A percentile compares a stretch with the other conserved stretches of the same genome.
Evolutionary conservation across 2,888 invertebrate genomes (phyloP).

Genomic region (Andrena marginata): DNA sequence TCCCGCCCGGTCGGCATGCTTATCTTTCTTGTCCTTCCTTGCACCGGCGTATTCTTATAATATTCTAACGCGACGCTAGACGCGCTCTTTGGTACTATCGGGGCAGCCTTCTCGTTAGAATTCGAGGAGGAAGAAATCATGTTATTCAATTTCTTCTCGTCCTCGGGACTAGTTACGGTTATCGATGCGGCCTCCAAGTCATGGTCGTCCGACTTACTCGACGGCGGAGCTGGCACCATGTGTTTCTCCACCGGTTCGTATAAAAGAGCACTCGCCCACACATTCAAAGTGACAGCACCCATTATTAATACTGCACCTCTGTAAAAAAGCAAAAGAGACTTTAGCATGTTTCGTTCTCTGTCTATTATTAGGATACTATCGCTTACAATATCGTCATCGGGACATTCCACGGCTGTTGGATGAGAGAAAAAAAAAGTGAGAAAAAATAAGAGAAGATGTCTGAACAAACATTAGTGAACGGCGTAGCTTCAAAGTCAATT

Average conservation of each 20-base stretch:
- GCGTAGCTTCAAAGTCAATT: conserved; percentile 5
- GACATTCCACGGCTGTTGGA: conserved; percentile 53
- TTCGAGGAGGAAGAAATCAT: conserved; percentile 55
- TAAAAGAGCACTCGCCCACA: conserved; percentile 93
- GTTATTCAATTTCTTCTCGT: conserved; percentile 75
- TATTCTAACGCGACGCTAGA: conserved; percentile 90
- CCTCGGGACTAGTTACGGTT: conserved; percentile 76
- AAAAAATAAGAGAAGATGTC: conserved; percentile 13
- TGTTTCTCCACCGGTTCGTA: conserved; percentile 94
- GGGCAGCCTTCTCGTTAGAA: conserved; percentile 68
- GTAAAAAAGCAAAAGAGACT: conserved; percentile 76
- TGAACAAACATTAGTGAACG: conserved; percentile 21
- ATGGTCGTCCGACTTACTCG: conserved; percentile 82
- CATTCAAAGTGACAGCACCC: conserved; percentile 93
- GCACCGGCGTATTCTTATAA: conserved; percentile 84
- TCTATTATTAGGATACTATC: conserved; percentile 10
- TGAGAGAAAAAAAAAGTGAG: too few relatives aligned
- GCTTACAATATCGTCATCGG: conserved; percentile 59
- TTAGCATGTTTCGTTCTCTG: conserved; percentile 41
- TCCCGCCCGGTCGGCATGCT: conserved; percentile 87
- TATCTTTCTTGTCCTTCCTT: conserved; percentile 87
- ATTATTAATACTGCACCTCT: conserved; percentile 93
- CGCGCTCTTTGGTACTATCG: conserved; percentile 86
- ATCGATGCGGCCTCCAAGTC: conserved; percentile 81
- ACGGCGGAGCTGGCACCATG: conserved; percentile 86